Percentiles rank a stretch among this genome's conserved stretches.
phyloP scores from a whole-genome alignment of 2,113 vertebrate genomes.

The Pomatorhinus ruficollis region DNA sequence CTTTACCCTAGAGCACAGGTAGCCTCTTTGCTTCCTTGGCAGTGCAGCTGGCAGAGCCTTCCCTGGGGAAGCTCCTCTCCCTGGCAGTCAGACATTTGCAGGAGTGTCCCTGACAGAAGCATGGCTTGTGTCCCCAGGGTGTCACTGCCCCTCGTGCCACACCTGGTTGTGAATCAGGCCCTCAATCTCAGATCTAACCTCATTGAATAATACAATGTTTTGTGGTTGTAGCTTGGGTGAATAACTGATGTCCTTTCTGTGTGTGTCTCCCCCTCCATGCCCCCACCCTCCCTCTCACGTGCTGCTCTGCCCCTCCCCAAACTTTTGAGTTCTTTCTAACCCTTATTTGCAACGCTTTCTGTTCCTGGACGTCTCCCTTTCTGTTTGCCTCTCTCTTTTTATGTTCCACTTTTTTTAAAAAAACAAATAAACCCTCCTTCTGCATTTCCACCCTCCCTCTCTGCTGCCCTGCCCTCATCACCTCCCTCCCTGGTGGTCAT shows the following conservation, averaged over 20 bases:
- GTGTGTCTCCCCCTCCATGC: slow-evolving; percentile 14
- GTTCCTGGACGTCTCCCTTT: not conserved
- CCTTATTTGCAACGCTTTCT: not conserved
- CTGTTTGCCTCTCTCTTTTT: not conserved
- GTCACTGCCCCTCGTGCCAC: not conserved
- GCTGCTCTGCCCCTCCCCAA: not conserved
- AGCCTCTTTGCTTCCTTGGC: not conserved
- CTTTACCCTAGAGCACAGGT: not conserved
- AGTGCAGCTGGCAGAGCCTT: not conserved
- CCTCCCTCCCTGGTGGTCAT: slow-evolving; percentile 2
- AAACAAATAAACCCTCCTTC: not conserved
- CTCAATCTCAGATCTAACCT: not conserved
- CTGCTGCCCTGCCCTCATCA: not conserved
- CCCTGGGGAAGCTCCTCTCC: not conserved
- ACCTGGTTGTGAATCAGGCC: not conserved
- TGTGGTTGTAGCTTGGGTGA: not conserved
- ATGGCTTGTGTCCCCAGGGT: not conserved
- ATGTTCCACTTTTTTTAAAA: not conserved
- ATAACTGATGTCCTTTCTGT: slow-evolving; percentile 56
- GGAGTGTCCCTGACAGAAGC: not conserved
- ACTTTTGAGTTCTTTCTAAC: slow-evolving; percentile 7
- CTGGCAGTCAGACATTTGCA: accelerated
- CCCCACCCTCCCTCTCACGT: not conserved
- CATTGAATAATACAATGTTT: not conserved
- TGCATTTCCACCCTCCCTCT: not conserved